These are phyloP conservation scores for Poecile montanus DNA, from an alignment of 2,797 vertebrate genomes.

Conservation along the genomic window DNA sequence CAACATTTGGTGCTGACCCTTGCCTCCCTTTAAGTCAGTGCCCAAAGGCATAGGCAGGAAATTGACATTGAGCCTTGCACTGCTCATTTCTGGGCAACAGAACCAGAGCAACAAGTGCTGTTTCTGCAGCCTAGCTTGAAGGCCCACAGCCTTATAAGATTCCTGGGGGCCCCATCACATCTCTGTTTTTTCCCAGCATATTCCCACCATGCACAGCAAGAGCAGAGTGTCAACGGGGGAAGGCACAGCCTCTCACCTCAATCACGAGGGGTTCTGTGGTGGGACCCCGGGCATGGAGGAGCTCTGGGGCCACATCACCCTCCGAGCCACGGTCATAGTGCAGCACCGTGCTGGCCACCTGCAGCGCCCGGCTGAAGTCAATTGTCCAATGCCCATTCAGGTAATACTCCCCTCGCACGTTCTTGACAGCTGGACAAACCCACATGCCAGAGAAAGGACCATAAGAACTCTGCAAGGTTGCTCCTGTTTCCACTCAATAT, in stretches of 20 bases:
- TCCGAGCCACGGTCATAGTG: constrained; percentile 90
- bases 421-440: constrained; percentile 87
- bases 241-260: constrained; percentile 80
- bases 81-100: not conserved
- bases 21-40: not conserved
- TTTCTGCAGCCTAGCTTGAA: not conserved
- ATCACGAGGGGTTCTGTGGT: constrained; percentile 92
- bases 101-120: not conserved
- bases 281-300: constrained; percentile 87
- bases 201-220: accelerated
- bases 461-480: not conserved
- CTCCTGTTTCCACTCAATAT: not conserved
- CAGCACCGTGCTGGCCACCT: constrained; percentile 85
- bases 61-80: not conserved
- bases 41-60: not conserved
- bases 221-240: accelerated
- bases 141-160: not conserved
- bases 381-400: constrained; percentile 97
- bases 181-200: not conserved
- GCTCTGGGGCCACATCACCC: constrained; percentile 85
- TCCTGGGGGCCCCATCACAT: accelerated
- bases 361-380: constrained; percentile 81
- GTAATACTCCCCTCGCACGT: constrained; percentile 89
- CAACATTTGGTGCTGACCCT: not conserved
- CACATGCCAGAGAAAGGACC: not conserved